Evolutionary conservation across 2,888 invertebrate species (phyloP), one percentile per base, ranked within the genome.

Genomic region (Theretra japonica): DNA sequence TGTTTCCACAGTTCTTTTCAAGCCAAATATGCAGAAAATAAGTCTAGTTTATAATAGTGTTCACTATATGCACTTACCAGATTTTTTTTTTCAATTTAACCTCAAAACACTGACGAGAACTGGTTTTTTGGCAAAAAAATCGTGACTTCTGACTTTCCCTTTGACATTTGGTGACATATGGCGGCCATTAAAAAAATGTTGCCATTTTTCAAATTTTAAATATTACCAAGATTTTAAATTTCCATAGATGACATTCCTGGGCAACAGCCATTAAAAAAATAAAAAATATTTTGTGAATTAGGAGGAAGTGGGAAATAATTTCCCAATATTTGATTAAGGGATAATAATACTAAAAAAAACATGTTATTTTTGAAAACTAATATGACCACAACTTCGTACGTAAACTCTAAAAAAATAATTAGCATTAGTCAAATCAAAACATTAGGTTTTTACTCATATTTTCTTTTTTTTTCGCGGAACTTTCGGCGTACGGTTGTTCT

Each of bases 21-120:
- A 53, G 50, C 50, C 41, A 41, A 41, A 41, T 41, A 53, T 53
- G 17, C 50, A 53, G 50, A 53, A 53, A 53, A 53, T n/a, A 53
- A 53, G 50, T 53, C n/a, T 53, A 53, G 50, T 53, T 53, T 53
- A 53, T n/a, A 53, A 53, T 53, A 53, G n/a, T 53, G n/a, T 53
- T 53, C 19, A 19, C 19, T 53, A 19, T 53, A 53, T 53, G 50
- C 50, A 53, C 50, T 53, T 53, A 53, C 50, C 50, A 53, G 50
- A 53, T n/a, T 53, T 53, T 53, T 53, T 53, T 53, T 53, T 53
- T 53, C 50, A 53, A 53, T 19, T 19, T 53, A 53, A 17, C n/a
- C n/a, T 53, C 50, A 53, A 53, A 53, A 53, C 41, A n/a, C 50
- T 19, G 50, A 17, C 50, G 50, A 53, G 19, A 53, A 53, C 50